Evolutionary conservation across 2,888 invertebrate genomes (phyloP).

Genomic region (Saturnia pavonia): DNA sequence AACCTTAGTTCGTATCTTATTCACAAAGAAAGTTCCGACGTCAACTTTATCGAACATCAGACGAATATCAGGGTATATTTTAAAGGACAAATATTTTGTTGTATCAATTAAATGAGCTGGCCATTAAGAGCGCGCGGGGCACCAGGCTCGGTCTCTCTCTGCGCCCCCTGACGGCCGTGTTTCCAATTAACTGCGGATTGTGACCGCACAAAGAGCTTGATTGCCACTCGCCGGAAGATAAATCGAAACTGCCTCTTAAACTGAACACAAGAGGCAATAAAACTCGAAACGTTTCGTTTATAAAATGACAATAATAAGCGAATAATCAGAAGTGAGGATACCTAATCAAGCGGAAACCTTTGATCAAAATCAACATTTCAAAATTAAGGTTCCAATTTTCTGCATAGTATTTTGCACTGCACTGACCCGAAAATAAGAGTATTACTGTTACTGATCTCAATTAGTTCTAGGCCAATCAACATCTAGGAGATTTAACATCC

Average conservation of each 20-base stretch:
- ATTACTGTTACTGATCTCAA: too few species aligned
- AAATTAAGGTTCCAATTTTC: neutral
- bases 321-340: conserved; percentile 2
- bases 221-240: conserved; percentile 8
- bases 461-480: too few species aligned
- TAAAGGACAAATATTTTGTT: conserved; percentile 1
- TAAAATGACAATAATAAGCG: conserved; percentile 7
- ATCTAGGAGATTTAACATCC: too few species aligned
- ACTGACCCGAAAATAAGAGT: too few species aligned
- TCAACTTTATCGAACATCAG: neutral
- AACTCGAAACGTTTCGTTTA: conserved; percentile 1
- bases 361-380: neutral
- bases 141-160: neutral
- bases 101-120: conserved; percentile 28
- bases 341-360: conserved; percentile 5
- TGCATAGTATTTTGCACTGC: conserved; percentile 4
- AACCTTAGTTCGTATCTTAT: neutral
- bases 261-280: conserved; percentile 13
- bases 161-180: conserved; percentile 16
- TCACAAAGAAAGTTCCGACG: neutral
- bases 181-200: conserved; percentile 35
- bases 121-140: neutral
- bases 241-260: conserved; percentile 17
- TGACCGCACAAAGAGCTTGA: conserved; percentile 34
- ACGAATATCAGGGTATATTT: neutral